These are phyloP conservation scores for Lepidurus arcticus DNA, from an alignment of 1,140 invertebrate genomes.

Conservation along the genomic window DNA sequence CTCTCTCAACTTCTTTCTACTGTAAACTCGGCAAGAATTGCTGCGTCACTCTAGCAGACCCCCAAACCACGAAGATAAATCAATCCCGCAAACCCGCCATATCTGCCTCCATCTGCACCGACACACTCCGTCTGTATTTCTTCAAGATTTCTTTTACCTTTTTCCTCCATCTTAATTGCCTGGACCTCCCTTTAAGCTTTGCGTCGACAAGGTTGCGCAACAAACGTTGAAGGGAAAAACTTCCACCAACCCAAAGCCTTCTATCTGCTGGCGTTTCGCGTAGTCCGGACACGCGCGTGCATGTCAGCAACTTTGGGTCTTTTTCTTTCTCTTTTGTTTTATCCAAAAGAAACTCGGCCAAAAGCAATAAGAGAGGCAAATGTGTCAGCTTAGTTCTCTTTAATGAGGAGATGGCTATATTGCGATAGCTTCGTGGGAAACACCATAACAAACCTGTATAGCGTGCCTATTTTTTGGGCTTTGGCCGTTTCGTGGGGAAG, in stretches of 20 bases:
- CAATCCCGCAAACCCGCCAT: slow-evolving; percentile 7
- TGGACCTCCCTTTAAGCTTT: neutral
- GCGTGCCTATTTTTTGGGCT: neutral
- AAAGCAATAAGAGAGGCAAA: slow-evolving; percentile 11
- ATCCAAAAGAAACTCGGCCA: neutral
- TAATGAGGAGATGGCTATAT: slow-evolving; percentile 15
- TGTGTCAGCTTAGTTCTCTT: slow-evolving; percentile 15
- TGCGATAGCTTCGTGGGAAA: slow-evolving; percentile 18
- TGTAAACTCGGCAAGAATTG: neutral
- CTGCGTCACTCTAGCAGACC: neutral
- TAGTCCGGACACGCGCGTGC: neutral
- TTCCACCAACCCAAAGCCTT: slow-evolving; percentile 1
- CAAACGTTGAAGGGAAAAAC: neutral
- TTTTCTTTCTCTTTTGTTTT: neutral
- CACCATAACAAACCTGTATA: slow-evolving; percentile 9
- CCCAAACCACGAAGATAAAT: neutral
- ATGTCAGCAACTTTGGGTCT: neutral
- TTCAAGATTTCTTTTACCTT: neutral
- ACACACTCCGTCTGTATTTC: neutral
- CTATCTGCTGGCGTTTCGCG: neutral
- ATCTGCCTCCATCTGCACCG: neutral
- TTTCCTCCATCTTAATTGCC: slow-evolving; percentile 13
- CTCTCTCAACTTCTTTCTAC: slow-evolving; percentile 6
- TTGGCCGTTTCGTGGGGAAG: neutral
- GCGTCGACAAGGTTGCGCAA: slow-evolving; percentile 13